These are phyloP conservation scores for Platysteira castanea DNA, from an alignment of 2,113 vertebrate genomes.

Conservation along the genomic window DNA sequence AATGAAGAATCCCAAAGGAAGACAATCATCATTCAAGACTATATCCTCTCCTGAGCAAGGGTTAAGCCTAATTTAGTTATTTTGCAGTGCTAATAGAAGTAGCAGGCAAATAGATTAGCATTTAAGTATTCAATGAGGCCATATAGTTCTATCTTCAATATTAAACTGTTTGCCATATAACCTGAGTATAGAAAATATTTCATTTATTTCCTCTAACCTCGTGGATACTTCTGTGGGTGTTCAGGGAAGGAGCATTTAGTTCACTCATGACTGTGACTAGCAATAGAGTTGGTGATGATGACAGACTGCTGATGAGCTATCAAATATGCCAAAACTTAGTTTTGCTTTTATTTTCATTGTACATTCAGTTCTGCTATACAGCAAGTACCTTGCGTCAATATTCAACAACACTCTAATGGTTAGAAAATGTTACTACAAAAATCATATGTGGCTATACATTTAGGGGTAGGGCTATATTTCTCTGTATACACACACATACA, in stretches of 20 bases:
- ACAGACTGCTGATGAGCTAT: not conserved
- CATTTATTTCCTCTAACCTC: not conserved
- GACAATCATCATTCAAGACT: not conserved
- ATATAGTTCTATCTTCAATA: not conserved
- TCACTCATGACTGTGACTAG: not conserved
- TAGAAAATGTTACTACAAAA: not conserved
- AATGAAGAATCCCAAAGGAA: not conserved
- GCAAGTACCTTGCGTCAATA: not conserved
- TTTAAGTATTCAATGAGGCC: not conserved
- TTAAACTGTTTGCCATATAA: not conserved
- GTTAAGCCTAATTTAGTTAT: not conserved
- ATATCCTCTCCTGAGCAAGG: not conserved
- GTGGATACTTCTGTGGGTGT: not conserved
- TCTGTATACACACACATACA: fast-evolving
- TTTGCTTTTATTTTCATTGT: not conserved
- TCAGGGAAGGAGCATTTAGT: not conserved
- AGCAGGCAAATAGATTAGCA: not conserved
- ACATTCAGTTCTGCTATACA: not conserved
- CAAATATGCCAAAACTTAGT: not conserved
- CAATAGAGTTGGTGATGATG: not conserved
- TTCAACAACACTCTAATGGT: not conserved
- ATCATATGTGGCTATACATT: not conserved
- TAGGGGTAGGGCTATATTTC: not conserved
- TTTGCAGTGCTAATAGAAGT: not conserved
- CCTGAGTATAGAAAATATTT: not conserved